Evolutionary conservation across 2,113 vertebrate genomes (phyloP), one percentile per base, ranked within the genome.

Genomic region (Cheilinus undulatus): DNA sequence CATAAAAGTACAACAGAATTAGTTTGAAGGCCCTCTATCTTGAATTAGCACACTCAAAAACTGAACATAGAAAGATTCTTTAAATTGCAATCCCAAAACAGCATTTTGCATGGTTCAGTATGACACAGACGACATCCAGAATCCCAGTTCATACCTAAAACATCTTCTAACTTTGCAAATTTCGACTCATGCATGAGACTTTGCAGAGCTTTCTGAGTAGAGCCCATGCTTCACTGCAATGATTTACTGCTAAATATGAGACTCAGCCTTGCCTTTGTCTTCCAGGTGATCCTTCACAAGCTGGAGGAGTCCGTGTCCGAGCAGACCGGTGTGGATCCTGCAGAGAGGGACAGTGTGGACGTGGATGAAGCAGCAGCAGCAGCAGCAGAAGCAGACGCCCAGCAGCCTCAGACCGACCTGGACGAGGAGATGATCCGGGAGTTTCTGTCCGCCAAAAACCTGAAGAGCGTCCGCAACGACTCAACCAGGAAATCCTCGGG

Each of bases 211-310:
- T 7, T 30, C 7, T 40, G 12, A 40, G 2, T 40, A 5, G 1
- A 40, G 17, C 3, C 14, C 5, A 15, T 15, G 38, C 38, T 3
- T 46, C 14, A n/a, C 3, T 28, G 15, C 4, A 40, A 26, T 17
- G 15, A 58, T 19, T 0, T 6, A 14, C 40, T n/a, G 8, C 49
- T 28, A 11, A 1, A n/a, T 22, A 5, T 23, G 17, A 53, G 30
- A 48, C 1, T 23, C 4, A 32, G 8, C 11, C 2, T 17, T 5
- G 22, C 11, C 32, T 10, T 0, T 42, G 22, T 58, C 2, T 80
- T 75, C 8, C 19, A 98, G 96, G 87, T 86, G 57, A 88, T 96
- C 20, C 89, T 95, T 60, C 83, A 91, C 27, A 89, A 17, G 70
- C 81, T 96, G 42, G 92, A 86, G 36, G 90, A 93, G 42, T 90